Percentiles rank a stretch among this genome's conserved stretches.
These are phyloP conservation scores for Spisula subtruncata DNA, from an alignment of 2,888 invertebrate species.

Conservation along the genomic window DNA sequence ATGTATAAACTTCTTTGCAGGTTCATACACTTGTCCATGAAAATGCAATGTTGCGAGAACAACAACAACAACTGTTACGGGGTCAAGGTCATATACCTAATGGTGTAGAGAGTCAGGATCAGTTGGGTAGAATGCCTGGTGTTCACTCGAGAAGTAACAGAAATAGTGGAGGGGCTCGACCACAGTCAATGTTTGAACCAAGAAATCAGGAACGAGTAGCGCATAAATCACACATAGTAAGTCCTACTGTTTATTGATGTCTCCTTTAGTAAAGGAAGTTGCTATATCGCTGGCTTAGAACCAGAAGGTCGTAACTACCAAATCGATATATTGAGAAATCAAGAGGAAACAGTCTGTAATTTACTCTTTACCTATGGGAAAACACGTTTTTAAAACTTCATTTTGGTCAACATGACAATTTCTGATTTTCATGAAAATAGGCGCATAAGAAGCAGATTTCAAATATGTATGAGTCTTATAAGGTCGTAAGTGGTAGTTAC, in stretches of 20 bases:
- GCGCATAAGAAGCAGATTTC: too few species aligned
- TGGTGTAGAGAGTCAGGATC: conserved; percentile 68
- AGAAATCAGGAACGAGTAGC: conserved; percentile 81
- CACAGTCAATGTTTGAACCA: conserved; percentile 87
- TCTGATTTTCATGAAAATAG: too few species aligned
- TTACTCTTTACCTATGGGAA: too few species aligned
- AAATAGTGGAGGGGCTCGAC: conserved; percentile 78
- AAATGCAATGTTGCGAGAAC: conserved; percentile 68
- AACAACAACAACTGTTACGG: conserved; percentile 67
- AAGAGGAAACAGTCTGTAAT: too few species aligned
- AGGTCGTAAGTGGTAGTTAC: too few species aligned
- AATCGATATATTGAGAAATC: too few species aligned
- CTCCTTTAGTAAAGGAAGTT: too few species aligned
- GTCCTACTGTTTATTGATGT: neutral
- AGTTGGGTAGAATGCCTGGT: conserved; percentile 52
- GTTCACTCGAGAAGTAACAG: conserved; percentile 67
- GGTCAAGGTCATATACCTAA: conserved; percentile 69
- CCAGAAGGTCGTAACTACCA: too few species aligned
- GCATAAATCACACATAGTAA: conserved; percentile 74
- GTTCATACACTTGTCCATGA: conserved; percentile 70
- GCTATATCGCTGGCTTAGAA: too few species aligned
- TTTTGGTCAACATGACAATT: too few species aligned
- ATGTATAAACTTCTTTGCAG: conserved; percentile 29
- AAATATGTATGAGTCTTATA: too few species aligned
- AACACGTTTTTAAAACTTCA: too few species aligned